These are phyloP conservation scores for Deilephila elpenor DNA, from an alignment of 2,888 invertebrate species.

Conservation along the genomic window DNA sequence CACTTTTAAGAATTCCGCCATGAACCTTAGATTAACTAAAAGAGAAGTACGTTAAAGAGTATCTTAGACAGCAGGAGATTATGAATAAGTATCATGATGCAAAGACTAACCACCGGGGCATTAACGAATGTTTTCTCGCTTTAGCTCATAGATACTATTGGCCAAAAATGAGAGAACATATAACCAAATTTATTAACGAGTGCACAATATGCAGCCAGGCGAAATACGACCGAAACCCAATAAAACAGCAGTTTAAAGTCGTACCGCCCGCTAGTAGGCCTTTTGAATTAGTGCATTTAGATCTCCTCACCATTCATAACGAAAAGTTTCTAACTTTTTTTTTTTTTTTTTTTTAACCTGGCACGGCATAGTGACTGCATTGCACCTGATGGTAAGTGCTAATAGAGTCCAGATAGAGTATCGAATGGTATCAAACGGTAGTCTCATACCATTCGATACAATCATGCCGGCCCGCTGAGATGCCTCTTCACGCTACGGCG, in stretches of 20 bases:
- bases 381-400: too few species aligned
- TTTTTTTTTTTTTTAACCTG: too few species aligned
- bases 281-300: too few species aligned
- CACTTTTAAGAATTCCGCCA: conserved; percentile 35
- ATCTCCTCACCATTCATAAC: too few species aligned
- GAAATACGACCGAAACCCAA: conserved; percentile 26
- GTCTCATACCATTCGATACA: too few species aligned
- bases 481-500: too few species aligned
- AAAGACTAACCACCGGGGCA: conserved; percentile 33
- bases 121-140: conserved; percentile 29
- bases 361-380: too few species aligned
- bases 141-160: conserved; percentile 9
- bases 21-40: conserved; percentile 35
- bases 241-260: conserved; percentile 22
- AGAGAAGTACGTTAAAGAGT: conserved; percentile 33
- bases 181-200: conserved; percentile 29
- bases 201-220: conserved; percentile 29
- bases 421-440: too few species aligned
- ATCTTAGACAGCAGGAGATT: conserved; percentile 28
- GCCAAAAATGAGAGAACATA: conserved; percentile 27
- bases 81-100: conserved; percentile 31
- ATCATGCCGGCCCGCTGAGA: too few species aligned
- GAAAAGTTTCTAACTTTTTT: too few species aligned
- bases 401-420: too few species aligned
- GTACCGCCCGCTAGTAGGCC: background rate